These are phyloP conservation scores for Neofelis nebulosa DNA, from an alignment of 2,113 vertebrate species.

Conservation along the genomic window DNA sequence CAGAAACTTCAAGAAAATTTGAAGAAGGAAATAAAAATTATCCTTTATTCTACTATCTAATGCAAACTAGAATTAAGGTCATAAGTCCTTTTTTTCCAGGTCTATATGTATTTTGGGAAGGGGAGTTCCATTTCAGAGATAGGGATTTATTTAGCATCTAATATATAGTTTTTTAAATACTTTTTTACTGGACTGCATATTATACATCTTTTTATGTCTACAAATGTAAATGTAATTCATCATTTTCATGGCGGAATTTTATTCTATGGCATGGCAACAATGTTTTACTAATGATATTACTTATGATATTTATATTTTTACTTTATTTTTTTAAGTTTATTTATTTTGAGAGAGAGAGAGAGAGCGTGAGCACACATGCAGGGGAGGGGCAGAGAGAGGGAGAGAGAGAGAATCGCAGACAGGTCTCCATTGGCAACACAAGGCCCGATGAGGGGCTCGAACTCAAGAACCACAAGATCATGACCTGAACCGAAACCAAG, in stretches of 20 bases:
- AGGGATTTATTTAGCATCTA: not conserved
- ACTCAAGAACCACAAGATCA: too few relatives aligned
- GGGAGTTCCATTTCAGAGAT: not conserved
- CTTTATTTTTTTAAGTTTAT: not conserved
- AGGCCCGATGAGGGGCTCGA: too few relatives aligned
- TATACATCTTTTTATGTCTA: not conserved
- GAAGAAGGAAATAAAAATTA: not conserved
- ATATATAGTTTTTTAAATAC: not conserved
- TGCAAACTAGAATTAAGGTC: not conserved
- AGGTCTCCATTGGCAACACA: too few relatives aligned
- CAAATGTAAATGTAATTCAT: not conserved
- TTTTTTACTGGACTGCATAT: not conserved
- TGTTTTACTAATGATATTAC: not conserved
- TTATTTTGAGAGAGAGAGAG: too few relatives aligned
- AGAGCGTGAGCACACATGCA: too few relatives aligned
- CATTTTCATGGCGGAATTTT: not conserved
- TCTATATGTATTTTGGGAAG: not conserved
- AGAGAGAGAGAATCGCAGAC: too few relatives aligned
- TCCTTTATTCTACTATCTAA: not conserved
- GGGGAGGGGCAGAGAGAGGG: too few relatives aligned
- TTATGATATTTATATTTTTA: not conserved
- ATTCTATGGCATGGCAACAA: not conserved
- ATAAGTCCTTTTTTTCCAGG: not conserved
- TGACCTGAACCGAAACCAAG: too few relatives aligned
- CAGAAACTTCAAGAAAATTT: not conserved